Evolutionary conservation across 2,797 vertebrate genomes (phyloP).

Genomic region (Typhlichthys eigenmanni): DNA sequence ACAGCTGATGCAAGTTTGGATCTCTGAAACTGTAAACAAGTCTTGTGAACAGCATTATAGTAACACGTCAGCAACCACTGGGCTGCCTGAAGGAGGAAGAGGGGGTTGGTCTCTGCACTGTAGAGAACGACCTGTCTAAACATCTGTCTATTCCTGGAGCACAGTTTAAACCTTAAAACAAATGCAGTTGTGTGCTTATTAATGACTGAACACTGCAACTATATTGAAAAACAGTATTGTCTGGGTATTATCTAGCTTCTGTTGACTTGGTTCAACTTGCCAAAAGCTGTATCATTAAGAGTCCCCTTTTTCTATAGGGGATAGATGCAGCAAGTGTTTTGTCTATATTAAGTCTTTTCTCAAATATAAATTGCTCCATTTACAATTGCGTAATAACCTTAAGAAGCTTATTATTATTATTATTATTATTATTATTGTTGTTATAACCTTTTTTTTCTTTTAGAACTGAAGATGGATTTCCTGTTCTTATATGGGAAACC

Average conservation of each 20-base stretch:
- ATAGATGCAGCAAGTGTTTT: no score
- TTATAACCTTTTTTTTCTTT: constrained; percentile 24
- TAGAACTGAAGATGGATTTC: constrained; percentile 76
- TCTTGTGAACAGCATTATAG: constrained; percentile 75
- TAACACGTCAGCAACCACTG: constrained; percentile 83
- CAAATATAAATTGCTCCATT: not conserved
- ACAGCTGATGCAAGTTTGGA: constrained; percentile 35
- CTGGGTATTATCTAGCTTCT: not conserved
- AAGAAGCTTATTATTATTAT: no score
- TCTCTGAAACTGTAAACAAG: constrained; percentile 73
- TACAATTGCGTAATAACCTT: not conserved
- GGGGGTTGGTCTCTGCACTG: constrained; percentile 39
- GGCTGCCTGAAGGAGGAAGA: constrained; percentile 64
- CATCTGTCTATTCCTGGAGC: constrained; percentile 21
- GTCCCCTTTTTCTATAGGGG: no score
- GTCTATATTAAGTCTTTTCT: not conserved
- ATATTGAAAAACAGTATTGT: no score
- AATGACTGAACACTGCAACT: no score
- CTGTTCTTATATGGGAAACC: constrained; percentile 72
- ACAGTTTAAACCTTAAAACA: not conserved
- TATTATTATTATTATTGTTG: not conserved
- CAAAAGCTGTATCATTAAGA: no score
- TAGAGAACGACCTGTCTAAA: constrained; percentile 8
- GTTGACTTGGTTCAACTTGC: not conserved
- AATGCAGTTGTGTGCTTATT: not conserved